Conservation (phyloP, 2,797 vertebrate species). For the Sibirionetta formosa region DNA sequence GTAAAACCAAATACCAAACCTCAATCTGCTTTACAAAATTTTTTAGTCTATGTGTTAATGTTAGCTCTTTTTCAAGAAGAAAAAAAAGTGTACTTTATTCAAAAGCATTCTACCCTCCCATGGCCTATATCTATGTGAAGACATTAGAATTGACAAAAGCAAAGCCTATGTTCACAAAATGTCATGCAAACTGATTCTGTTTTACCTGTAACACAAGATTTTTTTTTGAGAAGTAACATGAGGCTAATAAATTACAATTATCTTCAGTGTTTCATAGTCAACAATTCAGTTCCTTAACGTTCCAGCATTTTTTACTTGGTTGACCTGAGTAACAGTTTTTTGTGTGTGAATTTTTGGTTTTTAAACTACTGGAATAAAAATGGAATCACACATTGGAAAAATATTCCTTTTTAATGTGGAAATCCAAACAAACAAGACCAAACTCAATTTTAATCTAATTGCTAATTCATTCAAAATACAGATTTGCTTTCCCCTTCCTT, state of each 20-base stretch:
- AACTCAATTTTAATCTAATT: neutral
- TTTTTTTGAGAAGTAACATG: neutral
- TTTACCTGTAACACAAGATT: neutral
- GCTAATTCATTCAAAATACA: neutral
- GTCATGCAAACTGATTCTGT: neutral
- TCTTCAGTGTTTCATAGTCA: neutral
- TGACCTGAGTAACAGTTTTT: neutral
- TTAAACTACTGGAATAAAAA: neutral
- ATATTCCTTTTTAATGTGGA: neutral
- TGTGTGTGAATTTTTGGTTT: no score
- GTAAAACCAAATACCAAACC: neutral
- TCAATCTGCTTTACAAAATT: neutral
- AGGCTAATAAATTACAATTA: neutral
- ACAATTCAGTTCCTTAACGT: neutral
- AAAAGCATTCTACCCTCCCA: neutral
- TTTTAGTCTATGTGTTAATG: neutral
- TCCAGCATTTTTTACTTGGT: neutral
- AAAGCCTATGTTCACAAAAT: neutral
- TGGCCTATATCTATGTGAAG: accelerated
- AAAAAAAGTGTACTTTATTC: neutral
- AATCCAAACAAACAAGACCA: neutral
- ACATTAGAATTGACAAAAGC: neutral
- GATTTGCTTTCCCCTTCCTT: neutral
- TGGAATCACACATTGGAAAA: neutral
- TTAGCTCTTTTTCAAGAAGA: neutral